These are phyloP conservation scores for Coracias cyanogaster DNA, from an alignment of 2,797 vertebrate genomes.

Conservation along the genomic window DNA sequence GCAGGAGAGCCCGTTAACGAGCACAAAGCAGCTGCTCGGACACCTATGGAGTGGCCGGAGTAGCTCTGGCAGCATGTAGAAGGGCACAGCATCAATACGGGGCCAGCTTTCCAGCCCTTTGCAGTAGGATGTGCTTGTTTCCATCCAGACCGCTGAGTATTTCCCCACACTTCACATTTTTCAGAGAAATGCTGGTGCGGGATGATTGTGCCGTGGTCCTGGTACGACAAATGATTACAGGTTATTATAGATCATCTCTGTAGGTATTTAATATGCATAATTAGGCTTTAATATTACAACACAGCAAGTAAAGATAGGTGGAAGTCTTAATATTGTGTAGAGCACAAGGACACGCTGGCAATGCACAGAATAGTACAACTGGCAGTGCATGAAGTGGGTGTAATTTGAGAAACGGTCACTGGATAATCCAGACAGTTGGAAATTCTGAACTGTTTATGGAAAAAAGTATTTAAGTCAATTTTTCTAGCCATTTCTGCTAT, in stretches of 20 bases:
- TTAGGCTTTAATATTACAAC: background rate
- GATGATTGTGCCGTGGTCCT: accelerated
- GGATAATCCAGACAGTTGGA: background rate
- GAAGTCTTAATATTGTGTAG: background rate
- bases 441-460: background rate
- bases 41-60: accelerated
- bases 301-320: background rate
- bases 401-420: background rate
- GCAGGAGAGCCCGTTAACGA: background rate
- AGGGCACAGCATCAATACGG: background rate
- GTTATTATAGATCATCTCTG: background rate
- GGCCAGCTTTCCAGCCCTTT: background rate
- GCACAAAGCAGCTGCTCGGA: background rate
- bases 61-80: background rate
- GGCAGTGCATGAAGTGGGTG: background rate
- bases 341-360: background rate
- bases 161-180: accelerated
- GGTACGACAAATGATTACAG: background rate
- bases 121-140: background rate
- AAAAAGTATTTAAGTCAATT: background rate
- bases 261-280: background rate
- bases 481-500: background rate
- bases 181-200: background rate
- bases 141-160: background rate
- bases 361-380: too few species aligned